phyloP scores from a whole-genome alignment of 1,140 invertebrate genomes.

The Dryas iulia region DNA sequence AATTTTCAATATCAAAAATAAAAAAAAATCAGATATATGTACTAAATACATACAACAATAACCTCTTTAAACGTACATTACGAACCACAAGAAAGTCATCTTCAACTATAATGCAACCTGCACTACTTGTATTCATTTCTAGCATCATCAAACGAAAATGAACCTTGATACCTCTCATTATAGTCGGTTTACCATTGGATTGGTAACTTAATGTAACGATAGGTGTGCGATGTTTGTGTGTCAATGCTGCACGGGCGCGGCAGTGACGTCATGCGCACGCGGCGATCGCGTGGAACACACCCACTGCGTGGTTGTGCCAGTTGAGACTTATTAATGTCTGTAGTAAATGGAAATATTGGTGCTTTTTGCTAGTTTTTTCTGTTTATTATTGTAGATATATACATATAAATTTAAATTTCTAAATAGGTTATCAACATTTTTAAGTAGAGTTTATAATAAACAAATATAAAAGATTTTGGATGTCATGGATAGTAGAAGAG shows the following conservation, averaged over 20 bases:
- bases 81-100: not conserved
- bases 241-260: conserved; percentile 53
- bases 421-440: too few species aligned
- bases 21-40: too few species aligned
- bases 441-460: too few species aligned
- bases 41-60: not conserved
- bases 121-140: not conserved
- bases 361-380: too few species aligned
- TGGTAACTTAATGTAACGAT: not conserved
- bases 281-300: conserved; percentile 49
- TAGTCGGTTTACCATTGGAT: not conserved
- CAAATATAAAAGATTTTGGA: too few species aligned
- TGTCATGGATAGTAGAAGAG: too few species aligned
- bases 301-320: conserved; percentile 37
- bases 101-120: not conserved
- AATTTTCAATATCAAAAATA: too few species aligned
- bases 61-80: not conserved
- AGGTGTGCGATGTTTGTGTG: conserved; percentile 29
- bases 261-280: conserved; percentile 63
- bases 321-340: not conserved
- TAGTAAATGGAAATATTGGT: too few species aligned
- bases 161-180: not conserved
- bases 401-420: too few species aligned
- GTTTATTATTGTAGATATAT: too few species aligned
- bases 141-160: not conserved